Evolutionary conservation across 1,140 invertebrate genomes (phyloP).

Genomic region (Trialeurodes vaporariorum): DNA sequence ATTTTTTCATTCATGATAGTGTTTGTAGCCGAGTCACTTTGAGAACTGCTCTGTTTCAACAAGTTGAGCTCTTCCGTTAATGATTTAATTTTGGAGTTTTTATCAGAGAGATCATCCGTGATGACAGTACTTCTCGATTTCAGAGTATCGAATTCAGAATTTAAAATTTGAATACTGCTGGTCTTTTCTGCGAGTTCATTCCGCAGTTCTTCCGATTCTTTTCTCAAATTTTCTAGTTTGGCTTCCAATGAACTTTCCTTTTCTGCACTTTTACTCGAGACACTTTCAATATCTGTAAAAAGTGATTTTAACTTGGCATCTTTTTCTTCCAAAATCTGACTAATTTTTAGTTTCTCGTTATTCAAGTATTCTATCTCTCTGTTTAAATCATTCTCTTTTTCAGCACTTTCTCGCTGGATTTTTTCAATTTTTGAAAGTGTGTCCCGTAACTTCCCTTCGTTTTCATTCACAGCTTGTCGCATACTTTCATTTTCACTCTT

Average conservation of each 20-base stretch:
- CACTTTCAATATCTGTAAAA: not conserved
- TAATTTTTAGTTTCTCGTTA: conserved; percentile 16
- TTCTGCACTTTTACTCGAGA: conserved; percentile 3
- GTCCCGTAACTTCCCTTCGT: not conserved
- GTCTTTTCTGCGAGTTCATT: conserved; percentile 7
- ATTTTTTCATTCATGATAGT: not conserved
- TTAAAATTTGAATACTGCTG: not conserved
- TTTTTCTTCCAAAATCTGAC: conserved; percentile 19
- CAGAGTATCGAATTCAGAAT: not conserved
- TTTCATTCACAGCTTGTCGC: not conserved
- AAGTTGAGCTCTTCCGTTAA: not conserved
- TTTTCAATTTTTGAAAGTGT: conserved; percentile 10
- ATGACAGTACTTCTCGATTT: not conserved
- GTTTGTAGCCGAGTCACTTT: not conserved
- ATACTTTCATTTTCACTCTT: not conserved
- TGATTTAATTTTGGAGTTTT: not conserved
- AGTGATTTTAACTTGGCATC: conserved; percentile 16
- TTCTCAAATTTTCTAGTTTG: conserved; percentile 8
- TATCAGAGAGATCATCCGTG: conserved; percentile 2
- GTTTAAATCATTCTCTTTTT: conserved; percentile 21
- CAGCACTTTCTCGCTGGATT: conserved; percentile 6
- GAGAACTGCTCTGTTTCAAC: not conserved
- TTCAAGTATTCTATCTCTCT: conserved; percentile 16
- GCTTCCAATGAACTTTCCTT: conserved; percentile 1
- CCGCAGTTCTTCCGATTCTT: conserved; percentile 7